Base-by-base conservation (phyloP, 2,888 invertebrate species). In the Rotaria macrura region DNA sequence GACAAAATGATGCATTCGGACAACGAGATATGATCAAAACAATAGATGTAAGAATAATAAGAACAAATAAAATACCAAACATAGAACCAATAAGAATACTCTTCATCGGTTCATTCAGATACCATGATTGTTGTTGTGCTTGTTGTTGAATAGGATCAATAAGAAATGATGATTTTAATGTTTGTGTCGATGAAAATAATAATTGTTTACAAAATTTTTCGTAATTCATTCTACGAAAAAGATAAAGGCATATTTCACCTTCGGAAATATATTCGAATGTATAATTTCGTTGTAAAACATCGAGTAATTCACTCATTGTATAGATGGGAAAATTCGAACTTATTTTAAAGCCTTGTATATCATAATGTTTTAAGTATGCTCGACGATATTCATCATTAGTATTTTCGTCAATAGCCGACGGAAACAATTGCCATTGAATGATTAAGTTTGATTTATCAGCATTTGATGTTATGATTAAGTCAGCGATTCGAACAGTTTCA, bases 201-300 rank as follows among this genome's bases (percentile, higher is more conserved):
- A 79, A 43, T 79, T 79, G 79, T 79, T 79, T 79, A 79, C 79
- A 79, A 43, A 43, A 12, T 43, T 79, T 79, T 43, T 79, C 79
- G 43, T 79, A 79, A 79, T n/a, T 43, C 5, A 43, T 79, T 43
- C 43, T 40, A 20, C n/a, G 40, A 79, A 79, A 43, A 25, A 79
- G 40, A 43, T 43, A 43, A 25, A 79, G 23, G 43, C 79, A 79
- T 43, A 79, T 43, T 79, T 79, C 79, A 43, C 43, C 40, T 43
- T 79, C 43, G 25, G 23, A 3, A n/a, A 43, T 4, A 43, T 79
- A 43, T 20, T 79, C 79, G 0, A 43, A 38, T 79, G 79, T 43
- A 79, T 79, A 79, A 79, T 79, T 79, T 43, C 79, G 25, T 79
- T 43, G 79, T 43, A 79, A 40, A 43, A 5, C 25, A 43, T 40